Base-by-base conservation (phyloP, 64 coral and sea anemone species). In the Trachythela sp. region DNA sequence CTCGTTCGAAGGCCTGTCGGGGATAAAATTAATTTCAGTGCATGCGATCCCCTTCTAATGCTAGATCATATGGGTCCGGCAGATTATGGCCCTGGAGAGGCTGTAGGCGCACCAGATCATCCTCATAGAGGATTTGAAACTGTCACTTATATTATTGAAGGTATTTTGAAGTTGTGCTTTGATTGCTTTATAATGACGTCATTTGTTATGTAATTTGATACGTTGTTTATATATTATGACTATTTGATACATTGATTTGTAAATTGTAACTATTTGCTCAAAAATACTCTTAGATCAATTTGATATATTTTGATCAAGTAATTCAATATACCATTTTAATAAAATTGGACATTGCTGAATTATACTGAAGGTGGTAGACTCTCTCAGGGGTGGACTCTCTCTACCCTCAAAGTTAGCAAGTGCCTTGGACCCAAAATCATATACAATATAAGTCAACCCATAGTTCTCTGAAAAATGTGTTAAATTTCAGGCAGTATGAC, bases 71-170 rank as follows among this genome's bases (percentile, higher is more conserved):
- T 99, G 8, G 96, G 96, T 27, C 96, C 96, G 2, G 93, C 94
- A 13, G 85, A 77, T 10, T 99, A 99, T 17, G 93, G 40, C 2
- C 91, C 96, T 0, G 96, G 93, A 51, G 96, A 99, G 6, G 96
- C 96, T 8, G 89, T 99, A 8, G 96, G 96, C 26, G 96, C 96
- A 0, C 96, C 96, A 2, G 96, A 99, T 85, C 96, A 99, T 48
- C 96, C 96, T 26, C 96, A 99, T 34, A 88, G 96, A 56, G 96
- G 96, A 40, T 99, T 99, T 51, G 96, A 99, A 68, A 99, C 96
- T 40, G 96, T 99, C 20, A 93, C 93, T 42, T 99, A 99, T 68
- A 56, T 95, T 13, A 99, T 99, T 40, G 94, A 99, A 26, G 96
- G 96, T 80, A 30, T 14, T 11, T 68, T n/a, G n/a, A 26, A 72